A percentile compares a stretch with the other conserved stretches of the same genome.
phyloP scores from a whole-genome alignment of 1,140 invertebrate species.

The Pteromalus puparum region DNA sequence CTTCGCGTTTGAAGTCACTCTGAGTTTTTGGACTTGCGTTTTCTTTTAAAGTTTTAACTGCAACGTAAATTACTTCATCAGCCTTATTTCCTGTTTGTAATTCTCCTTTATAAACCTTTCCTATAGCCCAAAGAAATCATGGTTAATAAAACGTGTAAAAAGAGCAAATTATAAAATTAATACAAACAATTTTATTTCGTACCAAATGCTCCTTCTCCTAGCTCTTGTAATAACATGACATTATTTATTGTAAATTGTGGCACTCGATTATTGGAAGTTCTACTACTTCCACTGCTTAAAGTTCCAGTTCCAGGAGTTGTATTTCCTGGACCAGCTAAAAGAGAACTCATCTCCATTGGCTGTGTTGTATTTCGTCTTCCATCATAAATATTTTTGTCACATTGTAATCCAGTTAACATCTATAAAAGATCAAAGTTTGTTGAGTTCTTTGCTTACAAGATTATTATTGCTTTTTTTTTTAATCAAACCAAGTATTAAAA shows the following conservation, averaged over 20 bases:
- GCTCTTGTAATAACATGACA: slow-evolving; percentile 93
- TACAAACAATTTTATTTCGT: slow-evolving; percentile 61
- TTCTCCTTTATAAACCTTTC: slow-evolving; percentile 95
- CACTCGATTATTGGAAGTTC: slow-evolving; percentile 79
- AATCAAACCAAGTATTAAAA: background rate
- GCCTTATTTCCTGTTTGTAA: slow-evolving; percentile 81
- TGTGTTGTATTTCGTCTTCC: slow-evolving; percentile 75
- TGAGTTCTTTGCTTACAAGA: background rate
- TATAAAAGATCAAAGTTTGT: slow-evolving; percentile 50
- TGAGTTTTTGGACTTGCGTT: slow-evolving; percentile 94
- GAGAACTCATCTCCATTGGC: slow-evolving; percentile 87
- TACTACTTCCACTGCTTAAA: slow-evolving; percentile 74
- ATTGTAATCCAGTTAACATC: slow-evolving; percentile 71
- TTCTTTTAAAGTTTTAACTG: slow-evolving; percentile 96
- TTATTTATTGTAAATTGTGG: slow-evolving; percentile 85
- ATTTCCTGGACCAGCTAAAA: slow-evolving; percentile 79
- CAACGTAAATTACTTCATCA: slow-evolving; percentile 83
- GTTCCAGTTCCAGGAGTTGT: slow-evolving; percentile 72
- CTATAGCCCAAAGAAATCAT: slow-evolving; percentile 65
- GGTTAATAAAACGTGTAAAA: background rate
- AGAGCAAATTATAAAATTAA: background rate
- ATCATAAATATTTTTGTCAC: slow-evolving; percentile 87
- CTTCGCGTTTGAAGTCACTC: slow-evolving; percentile 92
- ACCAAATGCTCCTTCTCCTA: slow-evolving; percentile 98
- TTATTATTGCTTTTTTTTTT: background rate